These are phyloP conservation scores for Dysidea cf. avara DNA, from an alignment of 37 sponge, comb jelly and placozoan genomes.

Conservation along the genomic window DNA sequence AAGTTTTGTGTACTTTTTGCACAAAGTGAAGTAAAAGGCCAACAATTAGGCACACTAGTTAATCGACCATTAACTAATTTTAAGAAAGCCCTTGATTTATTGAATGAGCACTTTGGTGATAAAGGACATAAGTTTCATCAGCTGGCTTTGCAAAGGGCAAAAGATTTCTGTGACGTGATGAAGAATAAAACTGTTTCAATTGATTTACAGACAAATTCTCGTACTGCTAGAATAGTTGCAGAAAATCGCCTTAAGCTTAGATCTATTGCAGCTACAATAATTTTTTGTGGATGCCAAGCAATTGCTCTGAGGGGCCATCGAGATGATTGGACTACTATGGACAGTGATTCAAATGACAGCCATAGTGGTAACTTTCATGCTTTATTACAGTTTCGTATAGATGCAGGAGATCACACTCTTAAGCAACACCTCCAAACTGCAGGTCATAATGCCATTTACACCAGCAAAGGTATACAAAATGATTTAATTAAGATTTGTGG, in stretches of 20 bases:
- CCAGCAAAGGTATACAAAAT: slow-evolving; percentile 64
- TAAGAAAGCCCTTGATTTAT: slow-evolving; percentile 50
- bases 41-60: slow-evolving; percentile 39
- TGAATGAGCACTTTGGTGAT: slow-evolving; percentile 38
- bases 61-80: slow-evolving; percentile 42
- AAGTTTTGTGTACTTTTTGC: slow-evolving; percentile 58
- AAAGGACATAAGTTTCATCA: slow-evolving; percentile 48
- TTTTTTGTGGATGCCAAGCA: too few relatives aligned
- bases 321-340: slow-evolving; percentile 31
- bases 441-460: slow-evolving; percentile 52
- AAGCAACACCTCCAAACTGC: slow-evolving; percentile 48
- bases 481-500: slow-evolving; percentile 58
- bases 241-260: slow-evolving; percentile 40
- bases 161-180: slow-evolving; percentile 26
- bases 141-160: slow-evolving; percentile 27
- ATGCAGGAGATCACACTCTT: slow-evolving; percentile 55
- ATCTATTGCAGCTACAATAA: slow-evolving; percentile 56
- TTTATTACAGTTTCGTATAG: too few relatives aligned
- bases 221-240: slow-evolving; percentile 6
- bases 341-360: slow-evolving; percentile 25
- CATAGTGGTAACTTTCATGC: too few relatives aligned
- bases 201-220: slow-evolving; percentile 38
- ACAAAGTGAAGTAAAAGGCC: too few relatives aligned
- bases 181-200: slow-evolving; percentile 8
- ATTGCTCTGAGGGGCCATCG: slow-evolving; percentile 59